phyloP scores from a whole-genome alignment of 1,140 invertebrate genomes.

The Araneus ventricosus region DNA sequence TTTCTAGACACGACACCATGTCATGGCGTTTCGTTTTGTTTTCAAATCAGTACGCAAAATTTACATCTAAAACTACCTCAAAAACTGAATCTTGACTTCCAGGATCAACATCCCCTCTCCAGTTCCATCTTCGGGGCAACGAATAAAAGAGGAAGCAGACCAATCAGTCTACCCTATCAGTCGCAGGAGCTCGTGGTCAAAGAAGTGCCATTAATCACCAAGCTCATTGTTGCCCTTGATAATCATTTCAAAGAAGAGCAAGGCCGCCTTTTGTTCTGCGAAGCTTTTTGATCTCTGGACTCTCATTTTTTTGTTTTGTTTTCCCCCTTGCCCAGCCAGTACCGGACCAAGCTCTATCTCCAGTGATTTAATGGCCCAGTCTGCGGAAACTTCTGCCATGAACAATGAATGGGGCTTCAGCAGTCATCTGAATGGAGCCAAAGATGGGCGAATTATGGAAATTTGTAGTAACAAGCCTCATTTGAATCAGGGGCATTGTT shows the following conservation, averaged over 20 bases:
- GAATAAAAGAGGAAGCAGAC: not conserved
- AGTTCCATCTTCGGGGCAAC: not conserved
- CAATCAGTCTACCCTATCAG: not conserved
- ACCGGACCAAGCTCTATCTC: not conserved
- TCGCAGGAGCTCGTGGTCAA: not conserved
- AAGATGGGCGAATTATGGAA: constrained; percentile 6
- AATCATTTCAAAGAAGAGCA: constrained; percentile 10
- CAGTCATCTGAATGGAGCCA: not conserved
- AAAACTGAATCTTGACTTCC: not conserved
- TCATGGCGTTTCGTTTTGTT: too few species aligned
- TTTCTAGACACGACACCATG: too few species aligned
- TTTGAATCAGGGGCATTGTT: constrained; percentile 15
- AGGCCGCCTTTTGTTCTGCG: constrained; percentile 1
- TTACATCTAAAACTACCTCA: not conserved
- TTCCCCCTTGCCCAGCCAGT: not conserved
- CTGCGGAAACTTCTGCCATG: not conserved
- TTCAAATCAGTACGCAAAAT: too few species aligned
- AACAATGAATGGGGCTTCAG: not conserved
- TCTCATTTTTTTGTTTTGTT: not conserved
- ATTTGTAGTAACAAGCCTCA: constrained; percentile 9
- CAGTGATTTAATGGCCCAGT: not conserved
- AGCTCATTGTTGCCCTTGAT: constrained; percentile 6
- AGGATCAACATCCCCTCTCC: not conserved
- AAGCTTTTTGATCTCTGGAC: not conserved
- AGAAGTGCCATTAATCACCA: not conserved